Base-by-base conservation (phyloP, 2,888 invertebrate species). In the Silvanus unidentatus region DNA sequence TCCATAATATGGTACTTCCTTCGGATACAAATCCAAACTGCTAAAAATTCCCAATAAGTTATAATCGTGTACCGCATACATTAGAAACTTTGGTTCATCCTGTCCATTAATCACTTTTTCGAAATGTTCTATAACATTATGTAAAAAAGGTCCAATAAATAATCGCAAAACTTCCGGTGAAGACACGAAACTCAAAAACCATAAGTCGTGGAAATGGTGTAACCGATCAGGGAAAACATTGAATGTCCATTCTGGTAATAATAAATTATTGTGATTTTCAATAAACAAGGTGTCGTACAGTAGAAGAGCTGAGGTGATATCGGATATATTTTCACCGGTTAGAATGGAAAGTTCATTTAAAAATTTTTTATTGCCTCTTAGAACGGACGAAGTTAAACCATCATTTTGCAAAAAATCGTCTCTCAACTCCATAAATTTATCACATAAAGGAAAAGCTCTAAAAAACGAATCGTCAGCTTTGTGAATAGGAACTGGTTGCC, bases 1-100 rank as follows among this genome's bases (percentile, higher is more conserved):
- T 0, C 80, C 72, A 50, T 82, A 86, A 0, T 76, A 75, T 0
- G 86, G 22, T 22, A 22, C 8, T 22, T 22, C 8, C 8, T 22
- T 8, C 8, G 22, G 22, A 22, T 22, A 22, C 3, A 22, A 3
- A 22, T 22, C 22, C 22, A 22, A 22, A 22, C 22, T 22, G 3
- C 4, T 8, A 22, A 22, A 8, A 22, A 22, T 22, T 8, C 4
- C 3, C 22, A 22, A 22, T 22, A 22, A 22, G 8, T 22, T 22
- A 8, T 22, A 22, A 9, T 32, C 32, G 32, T 32, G 32, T 32
- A 5, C 32, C n/a, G 10, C n/a, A 32, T 12, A 32, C 32, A 32
- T 32, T 4, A 32, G 32, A 32, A 32, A 32, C 10, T 32, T 32
- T 4, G n/a, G 32, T 22, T 5, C 3, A 8, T 22, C 8, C 4